A percentile compares a stretch with the other conserved stretches of the same genome.
Evolutionary conservation across 2,797 vertebrate genomes (phyloP).

Genomic region (Taeniopygia guttata): DNA sequence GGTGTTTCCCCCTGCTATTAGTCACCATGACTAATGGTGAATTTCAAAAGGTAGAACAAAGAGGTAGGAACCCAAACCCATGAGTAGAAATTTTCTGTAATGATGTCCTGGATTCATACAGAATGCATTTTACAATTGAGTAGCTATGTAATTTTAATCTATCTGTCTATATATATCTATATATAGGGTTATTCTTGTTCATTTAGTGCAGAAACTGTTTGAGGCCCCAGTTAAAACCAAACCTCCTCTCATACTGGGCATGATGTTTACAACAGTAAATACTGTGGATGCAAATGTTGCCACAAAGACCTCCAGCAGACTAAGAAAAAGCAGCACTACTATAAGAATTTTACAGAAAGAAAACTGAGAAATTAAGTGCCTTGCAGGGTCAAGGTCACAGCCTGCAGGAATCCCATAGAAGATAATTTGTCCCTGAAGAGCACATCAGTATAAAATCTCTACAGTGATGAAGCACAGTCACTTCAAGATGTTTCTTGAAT

Average conservation of each 20-base stretch:
- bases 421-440: not conserved
- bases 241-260: not conserved
- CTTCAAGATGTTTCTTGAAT: not conserved
- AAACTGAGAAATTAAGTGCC: not conserved
- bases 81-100: not conserved
- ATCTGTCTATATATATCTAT: not conserved
- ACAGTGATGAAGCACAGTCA: not conserved
- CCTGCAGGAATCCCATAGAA: not conserved
- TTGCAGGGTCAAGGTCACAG: not conserved
- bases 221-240: not conserved
- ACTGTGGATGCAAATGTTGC: not conserved
- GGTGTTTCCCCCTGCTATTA: not conserved
- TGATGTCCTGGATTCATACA: not conserved
- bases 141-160: not conserved
- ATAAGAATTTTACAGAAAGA: not conserved
- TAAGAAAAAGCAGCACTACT: not conserved
- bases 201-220: not conserved
- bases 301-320: not conserved
- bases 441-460: not conserved
- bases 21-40: not conserved
- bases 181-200: not conserved
- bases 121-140: not conserved
- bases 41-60: not conserved
- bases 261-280: not conserved
- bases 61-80: not conserved